Evolutionary conservation across 2,113 vertebrate species (phyloP).

Genomic region (Nesoenas mayeri): DNA sequence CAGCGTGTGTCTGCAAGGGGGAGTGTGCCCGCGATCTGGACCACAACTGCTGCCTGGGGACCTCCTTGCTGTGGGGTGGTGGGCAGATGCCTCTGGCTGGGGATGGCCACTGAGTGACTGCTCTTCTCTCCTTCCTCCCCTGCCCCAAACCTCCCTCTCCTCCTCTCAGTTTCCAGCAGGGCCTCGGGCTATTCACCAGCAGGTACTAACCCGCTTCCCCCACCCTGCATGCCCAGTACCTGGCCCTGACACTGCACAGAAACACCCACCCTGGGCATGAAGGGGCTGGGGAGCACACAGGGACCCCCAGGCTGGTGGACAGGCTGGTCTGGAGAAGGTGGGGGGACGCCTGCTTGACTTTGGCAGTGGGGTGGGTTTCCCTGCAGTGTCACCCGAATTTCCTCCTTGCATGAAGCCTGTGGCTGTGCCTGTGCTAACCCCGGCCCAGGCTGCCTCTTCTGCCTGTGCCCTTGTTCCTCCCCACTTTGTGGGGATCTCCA

Average conservation of each 20-base stretch:
- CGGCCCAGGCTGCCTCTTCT: conserved; percentile 6
- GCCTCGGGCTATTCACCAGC: conserved; percentile 87
- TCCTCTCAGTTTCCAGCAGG: conserved; percentile 87
- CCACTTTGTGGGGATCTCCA: not conserved
- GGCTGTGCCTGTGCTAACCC: conserved; percentile 59
- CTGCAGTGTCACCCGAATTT: conserved; percentile 27
- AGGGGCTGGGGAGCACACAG: not conserved
- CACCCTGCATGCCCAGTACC: not conserved
- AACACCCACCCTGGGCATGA: not conserved
- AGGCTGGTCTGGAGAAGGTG: not conserved
- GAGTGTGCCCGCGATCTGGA: accelerated
- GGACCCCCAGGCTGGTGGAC: not conserved
- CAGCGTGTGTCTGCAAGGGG: not conserved
- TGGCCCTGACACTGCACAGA: conserved; percentile 24
- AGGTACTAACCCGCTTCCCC: conserved; percentile 79
- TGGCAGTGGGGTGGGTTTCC: not conserved
- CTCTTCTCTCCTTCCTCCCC: conserved; percentile 71
- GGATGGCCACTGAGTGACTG: conserved; percentile 46
- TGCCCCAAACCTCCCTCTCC: conserved; percentile 71
- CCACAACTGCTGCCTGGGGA: accelerated
- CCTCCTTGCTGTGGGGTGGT: not conserved
- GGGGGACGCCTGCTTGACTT: accelerated
- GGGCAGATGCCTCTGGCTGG: not conserved
- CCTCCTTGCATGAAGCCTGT: conserved; percentile 58
- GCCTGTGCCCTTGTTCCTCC: not conserved